Percentiles rank a stretch among this genome's conserved stretches.
Conservation (phyloP, 1,140 invertebrate species). For the Amyelois transitella region DNA sequence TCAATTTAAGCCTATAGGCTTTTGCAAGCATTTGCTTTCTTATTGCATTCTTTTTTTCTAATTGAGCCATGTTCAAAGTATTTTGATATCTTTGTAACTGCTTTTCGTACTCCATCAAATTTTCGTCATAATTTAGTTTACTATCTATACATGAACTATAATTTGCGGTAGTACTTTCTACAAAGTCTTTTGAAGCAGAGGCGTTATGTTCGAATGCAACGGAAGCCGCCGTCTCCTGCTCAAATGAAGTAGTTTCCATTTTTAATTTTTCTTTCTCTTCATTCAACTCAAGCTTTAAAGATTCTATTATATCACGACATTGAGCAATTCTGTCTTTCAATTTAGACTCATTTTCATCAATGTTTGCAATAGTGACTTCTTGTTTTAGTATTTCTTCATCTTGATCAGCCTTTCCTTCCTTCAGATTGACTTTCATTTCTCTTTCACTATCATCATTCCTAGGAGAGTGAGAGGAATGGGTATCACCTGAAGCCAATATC, state of each 20-base stretch:
- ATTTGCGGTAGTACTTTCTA: slow-evolving; percentile 9
- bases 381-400: slow-evolving; percentile 7
- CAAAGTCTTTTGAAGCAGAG: background rate
- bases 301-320: slow-evolving; percentile 49
- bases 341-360: slow-evolving; percentile 43
- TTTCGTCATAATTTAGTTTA: slow-evolving; percentile 53
- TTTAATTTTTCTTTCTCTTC: slow-evolving; percentile 51
- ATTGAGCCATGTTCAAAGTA: slow-evolving; percentile 60
- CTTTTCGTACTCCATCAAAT: slow-evolving; percentile 64
- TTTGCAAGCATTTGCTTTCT: slow-evolving; percentile 68
- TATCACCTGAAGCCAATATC: slow-evolving; percentile 33
- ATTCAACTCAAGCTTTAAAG: slow-evolving; percentile 48
- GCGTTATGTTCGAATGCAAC: background rate
- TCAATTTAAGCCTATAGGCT: slow-evolving; percentile 65
- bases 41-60: slow-evolving; percentile 64
- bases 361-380: slow-evolving; percentile 15
- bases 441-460: slow-evolving; percentile 1
- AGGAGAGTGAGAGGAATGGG: slow-evolving; percentile 1
- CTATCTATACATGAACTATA: slow-evolving; percentile 40
- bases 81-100: slow-evolving; percentile 60
- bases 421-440: background rate
- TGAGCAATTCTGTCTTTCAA: slow-evolving; percentile 51
- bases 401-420: background rate
- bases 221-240: background rate
- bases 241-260: slow-evolving; percentile 26